Evolutionary conservation across 1,140 invertebrate species (phyloP).

Genomic region (Saxidomus purpurata): DNA sequence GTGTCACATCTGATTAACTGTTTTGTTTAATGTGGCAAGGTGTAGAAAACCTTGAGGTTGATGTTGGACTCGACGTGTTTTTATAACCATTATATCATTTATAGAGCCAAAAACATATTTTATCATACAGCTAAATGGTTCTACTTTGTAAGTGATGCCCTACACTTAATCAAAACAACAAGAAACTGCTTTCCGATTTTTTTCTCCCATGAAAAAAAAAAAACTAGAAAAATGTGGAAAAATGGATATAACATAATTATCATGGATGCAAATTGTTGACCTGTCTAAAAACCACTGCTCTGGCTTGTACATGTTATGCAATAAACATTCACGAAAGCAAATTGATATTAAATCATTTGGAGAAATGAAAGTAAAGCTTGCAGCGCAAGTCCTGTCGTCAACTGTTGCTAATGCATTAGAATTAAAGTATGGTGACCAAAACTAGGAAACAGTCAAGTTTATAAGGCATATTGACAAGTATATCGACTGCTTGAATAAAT

Average conservation of each 20-base stretch:
- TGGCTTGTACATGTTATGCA: conserved; percentile 38
- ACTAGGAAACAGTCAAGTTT: conserved; percentile 68
- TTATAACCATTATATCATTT: conserved; percentile 22
- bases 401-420: conserved; percentile 72
- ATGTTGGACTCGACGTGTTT: conserved; percentile 37
- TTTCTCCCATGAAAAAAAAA: neutral
- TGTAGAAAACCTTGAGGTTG: conserved; percentile 35
- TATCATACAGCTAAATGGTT: neutral
- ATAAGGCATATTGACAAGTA: conserved; percentile 66
- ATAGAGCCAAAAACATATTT: neutral
- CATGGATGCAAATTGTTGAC: conserved; percentile 66
- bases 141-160: conserved; percentile 8
- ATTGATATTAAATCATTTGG: conserved; percentile 23
- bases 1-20: conserved; percentile 65
- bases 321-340: conserved; percentile 52
- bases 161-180: conserved; percentile 21
- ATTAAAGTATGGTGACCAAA: conserved; percentile 10
- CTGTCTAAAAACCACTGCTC: conserved; percentile 65
- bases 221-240: conserved; percentile 60
- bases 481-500: conserved; percentile 73
- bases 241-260: conserved; percentile 64
- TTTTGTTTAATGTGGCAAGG: conserved; percentile 68
- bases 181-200: conserved; percentile 23
- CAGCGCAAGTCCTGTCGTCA: conserved; percentile 65
- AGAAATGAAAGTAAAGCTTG: conserved; percentile 64